These are phyloP conservation scores for Podargus strigoides DNA, from an alignment of 2,797 vertebrate species.

Conservation along the genomic window DNA sequence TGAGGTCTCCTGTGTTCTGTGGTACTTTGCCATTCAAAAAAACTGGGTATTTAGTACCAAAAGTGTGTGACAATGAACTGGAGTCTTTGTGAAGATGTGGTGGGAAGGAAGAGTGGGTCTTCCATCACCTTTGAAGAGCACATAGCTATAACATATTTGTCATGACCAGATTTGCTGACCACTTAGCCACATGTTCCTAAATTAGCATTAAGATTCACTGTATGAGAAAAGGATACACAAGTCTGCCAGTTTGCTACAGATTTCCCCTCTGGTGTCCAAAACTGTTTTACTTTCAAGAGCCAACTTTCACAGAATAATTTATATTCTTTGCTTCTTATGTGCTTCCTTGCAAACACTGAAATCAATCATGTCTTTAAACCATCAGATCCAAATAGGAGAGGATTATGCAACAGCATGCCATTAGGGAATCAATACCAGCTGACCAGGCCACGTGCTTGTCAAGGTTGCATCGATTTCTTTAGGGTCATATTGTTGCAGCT, in stretches of 20 bases:
- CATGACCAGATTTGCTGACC: neutral
- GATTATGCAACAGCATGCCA: neutral
- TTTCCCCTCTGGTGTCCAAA: neutral
- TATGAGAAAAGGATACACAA: neutral
- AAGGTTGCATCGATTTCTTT: constrained; percentile 10
- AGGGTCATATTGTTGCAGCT: neutral
- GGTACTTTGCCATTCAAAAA: neutral
- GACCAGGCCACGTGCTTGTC: neutral
- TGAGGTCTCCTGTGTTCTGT: neutral
- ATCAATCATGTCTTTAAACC: neutral
- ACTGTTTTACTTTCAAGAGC: neutral
- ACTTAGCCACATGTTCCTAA: neutral
- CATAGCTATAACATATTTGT: neutral
- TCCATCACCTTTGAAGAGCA: neutral
- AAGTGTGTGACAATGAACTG: neutral
- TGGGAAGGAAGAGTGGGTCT: neutral
- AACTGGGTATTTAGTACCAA: neutral
- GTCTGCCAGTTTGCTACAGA: neutral
- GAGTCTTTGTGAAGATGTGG: neutral
- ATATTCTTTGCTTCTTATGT: neutral
- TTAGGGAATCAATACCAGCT: neutral
- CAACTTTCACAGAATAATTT: neutral
- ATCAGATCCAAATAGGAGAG: neutral
- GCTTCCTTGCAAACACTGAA: neutral
- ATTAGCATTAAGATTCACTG: neutral